Evolutionary conservation across 1,140 invertebrate genomes (phyloP).

Genomic region (Campoletis sonorensis): DNA sequence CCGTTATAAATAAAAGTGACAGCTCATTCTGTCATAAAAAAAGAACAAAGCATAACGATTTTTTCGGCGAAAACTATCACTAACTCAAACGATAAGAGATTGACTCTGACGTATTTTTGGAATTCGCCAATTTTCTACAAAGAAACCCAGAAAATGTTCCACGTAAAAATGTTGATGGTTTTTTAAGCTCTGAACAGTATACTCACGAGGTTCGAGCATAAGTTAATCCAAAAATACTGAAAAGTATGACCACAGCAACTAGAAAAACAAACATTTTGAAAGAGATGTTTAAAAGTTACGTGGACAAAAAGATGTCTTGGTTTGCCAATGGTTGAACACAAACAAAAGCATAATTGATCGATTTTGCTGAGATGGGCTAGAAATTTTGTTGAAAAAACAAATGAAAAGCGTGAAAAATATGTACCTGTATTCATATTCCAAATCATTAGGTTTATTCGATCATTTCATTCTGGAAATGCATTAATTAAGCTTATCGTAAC

Average conservation of each 20-base stretch:
- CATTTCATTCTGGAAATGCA: constrained; percentile 34
- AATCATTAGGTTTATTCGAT: constrained; percentile 48
- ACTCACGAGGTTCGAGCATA: constrained; percentile 53
- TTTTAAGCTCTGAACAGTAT: not conserved
- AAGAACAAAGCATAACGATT: no score
- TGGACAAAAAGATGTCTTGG: constrained; percentile 39
- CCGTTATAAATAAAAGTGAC: no score
- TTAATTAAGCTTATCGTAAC: constrained; percentile 42
- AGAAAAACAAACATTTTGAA: constrained; percentile 59
- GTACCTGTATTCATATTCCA: constrained; percentile 1
- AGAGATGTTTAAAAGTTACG: constrained; percentile 47
- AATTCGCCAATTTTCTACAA: not conserved
- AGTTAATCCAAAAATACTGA: constrained; percentile 61
- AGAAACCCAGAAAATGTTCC: not conserved
- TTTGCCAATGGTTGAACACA: constrained; percentile 33
- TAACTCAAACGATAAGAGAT: no score
- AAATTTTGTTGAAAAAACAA: constrained; percentile 20
- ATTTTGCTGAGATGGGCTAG: not conserved
- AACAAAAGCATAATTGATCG: constrained; percentile 28
- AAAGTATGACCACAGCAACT: constrained; percentile 50
- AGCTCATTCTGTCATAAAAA: no score
- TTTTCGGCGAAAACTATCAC: no score
- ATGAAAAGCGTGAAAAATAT: not conserved
- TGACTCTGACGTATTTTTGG: no score
- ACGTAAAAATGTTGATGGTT: not conserved